Evolutionary conservation across 1,140 invertebrate species (phyloP).

Genomic region (Plutomurus gul): DNA sequence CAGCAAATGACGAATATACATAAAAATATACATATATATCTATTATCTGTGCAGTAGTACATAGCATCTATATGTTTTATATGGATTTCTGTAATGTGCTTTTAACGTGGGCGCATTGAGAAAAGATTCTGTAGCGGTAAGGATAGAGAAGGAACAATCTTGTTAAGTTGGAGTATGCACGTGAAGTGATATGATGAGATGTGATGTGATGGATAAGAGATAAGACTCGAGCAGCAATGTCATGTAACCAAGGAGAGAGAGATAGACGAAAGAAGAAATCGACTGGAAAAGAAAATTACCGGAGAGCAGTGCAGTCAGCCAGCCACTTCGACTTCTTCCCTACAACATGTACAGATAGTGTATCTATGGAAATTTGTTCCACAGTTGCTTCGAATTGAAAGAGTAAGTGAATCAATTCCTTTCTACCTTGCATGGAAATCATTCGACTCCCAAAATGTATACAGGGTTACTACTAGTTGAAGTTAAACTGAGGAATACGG

Average conservation of each 20-base stretch:
- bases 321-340: not conserved
- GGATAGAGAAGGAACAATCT: not conserved
- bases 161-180: constrained; percentile 7
- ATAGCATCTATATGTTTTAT: too few relatives aligned
- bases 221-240: constrained; percentile 18
- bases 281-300: constrained; percentile 30
- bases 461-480: not conserved
- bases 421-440: not conserved
- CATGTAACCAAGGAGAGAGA: constrained; percentile 5
- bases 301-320: constrained; percentile 5
- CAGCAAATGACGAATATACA: not conserved
- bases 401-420: not conserved
- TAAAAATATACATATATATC: not conserved
- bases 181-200: constrained; percentile 15
- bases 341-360: not conserved
- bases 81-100: too few relatives aligned
- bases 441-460: not conserved
- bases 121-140: too few relatives aligned
- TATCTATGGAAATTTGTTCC: constrained; percentile 22
- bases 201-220: constrained; percentile 26
- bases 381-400: not conserved
- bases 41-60: not conserved
- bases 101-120: too few relatives aligned
- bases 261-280: constrained; percentile 24
- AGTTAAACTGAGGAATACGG: too few relatives aligned